Evolutionary conservation across 2,797 vertebrate genomes (phyloP), one percentile per base, ranked within the genome.

Genomic region (Zalophus californianus): DNA sequence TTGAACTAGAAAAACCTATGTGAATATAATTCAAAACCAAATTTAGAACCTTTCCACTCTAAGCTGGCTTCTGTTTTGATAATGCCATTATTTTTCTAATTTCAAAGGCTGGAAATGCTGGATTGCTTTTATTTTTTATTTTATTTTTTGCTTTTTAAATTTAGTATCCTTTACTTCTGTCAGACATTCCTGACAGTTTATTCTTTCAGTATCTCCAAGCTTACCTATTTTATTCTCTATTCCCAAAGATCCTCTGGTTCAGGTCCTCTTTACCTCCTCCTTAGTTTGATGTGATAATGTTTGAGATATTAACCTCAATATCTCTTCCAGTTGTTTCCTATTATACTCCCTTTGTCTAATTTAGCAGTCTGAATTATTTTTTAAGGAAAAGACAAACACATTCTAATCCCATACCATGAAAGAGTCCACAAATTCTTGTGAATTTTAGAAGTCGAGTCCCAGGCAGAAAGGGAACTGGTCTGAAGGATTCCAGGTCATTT

Each of bases 21-120:
- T 79, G 73, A 91, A 27, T 86, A 3, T 62, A 87, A 93, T 93
- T 91, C 44, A 88, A 66, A 97, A 82, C 48, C 66, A 96, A 41
- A 27, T 72, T 80, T 29, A 96, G 52, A 79, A 82, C 38, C 32
- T 93, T 95, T 62, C 13, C 16, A 35, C 12, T 75, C 38, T 75
- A 66, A 91, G 73, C 13, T 72, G 80, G 9, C 13, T 35, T 77
- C 66, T 62, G 8, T 97, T 85, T 79, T 90, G 64, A 70, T 86
- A 75, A 78, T 84, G 27, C 12, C 29, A 23, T 58, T 14, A 10
- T 80, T 96, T 62, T 79, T 13, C 56, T 35, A 44, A 68, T 86
- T 41, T 70, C 68, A 92, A 88, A 82, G 56, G 27, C 56, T 78
- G 12, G 73, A 94, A 83, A 62, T 38, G 15, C 5, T 27, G 54